Conservation (phyloP, 2,797 vertebrate species). For the Anguilla anguilla region DNA sequence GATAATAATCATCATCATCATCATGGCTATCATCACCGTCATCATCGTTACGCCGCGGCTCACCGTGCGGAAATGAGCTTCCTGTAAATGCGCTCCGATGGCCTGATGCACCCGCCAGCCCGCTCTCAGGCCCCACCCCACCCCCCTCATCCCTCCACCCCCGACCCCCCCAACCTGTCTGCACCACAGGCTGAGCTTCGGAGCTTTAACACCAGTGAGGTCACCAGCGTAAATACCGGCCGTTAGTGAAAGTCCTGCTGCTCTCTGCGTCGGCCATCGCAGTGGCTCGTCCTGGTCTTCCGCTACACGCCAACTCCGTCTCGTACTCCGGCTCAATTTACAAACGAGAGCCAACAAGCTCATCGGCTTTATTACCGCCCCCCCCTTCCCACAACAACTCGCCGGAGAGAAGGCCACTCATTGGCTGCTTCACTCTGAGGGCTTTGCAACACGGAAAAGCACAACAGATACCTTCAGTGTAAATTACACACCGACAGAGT, state of each 20-base stretch:
- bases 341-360: neutral
- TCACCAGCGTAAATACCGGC: neutral
- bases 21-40: neutral
- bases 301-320: neutral
- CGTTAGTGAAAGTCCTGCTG: neutral
- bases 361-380: neutral
- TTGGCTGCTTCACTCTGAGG: neutral
- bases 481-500: neutral
- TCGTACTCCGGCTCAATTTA: neutral
- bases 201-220: neutral
- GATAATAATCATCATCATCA: constrained; percentile 5
- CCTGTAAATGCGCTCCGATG: neutral
- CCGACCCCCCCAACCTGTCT: neutral
- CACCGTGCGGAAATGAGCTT: neutral
- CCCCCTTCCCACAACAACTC: neutral
- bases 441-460: neutral
- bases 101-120: neutral
- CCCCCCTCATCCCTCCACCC: neutral
- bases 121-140: neutral
- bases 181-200: neutral
- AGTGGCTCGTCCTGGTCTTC: neutral
- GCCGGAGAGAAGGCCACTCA: neutral
- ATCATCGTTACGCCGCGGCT: neutral
- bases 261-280: neutral
- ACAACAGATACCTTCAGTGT: neutral